Evolutionary conservation across 2,113 vertebrate genomes (phyloP).

Genomic region (Hippopotamus amphibius): DNA sequence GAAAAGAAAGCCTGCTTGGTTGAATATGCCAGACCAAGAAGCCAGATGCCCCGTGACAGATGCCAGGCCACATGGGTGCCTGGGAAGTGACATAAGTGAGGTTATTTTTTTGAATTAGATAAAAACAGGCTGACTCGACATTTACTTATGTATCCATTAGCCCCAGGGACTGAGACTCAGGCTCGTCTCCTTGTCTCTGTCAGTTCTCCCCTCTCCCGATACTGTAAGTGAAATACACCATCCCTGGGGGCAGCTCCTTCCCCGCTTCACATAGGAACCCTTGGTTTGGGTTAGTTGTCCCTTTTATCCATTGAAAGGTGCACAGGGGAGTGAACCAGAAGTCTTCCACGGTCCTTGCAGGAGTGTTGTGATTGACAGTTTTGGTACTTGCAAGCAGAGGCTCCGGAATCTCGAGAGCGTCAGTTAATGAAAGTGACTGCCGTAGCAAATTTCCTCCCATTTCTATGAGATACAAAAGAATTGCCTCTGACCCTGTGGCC

Average conservation of each 20-base stretch:
- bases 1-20: slow-evolving; percentile 6
- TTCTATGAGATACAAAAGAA: slow-evolving; percentile 23
- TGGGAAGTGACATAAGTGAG: slow-evolving; percentile 51
- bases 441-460: neutral
- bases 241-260: neutral
- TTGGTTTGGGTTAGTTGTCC: neutral
- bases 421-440: neutral
- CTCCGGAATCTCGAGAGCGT: neutral
- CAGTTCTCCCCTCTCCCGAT: neutral
- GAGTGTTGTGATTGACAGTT: neutral
- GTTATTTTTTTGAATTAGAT: slow-evolving; percentile 66
- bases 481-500: neutral
- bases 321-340: neutral
- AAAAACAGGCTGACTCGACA: slow-evolving; percentile 20
- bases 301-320: neutral
- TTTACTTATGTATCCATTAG: slow-evolving; percentile 50
- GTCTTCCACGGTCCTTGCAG: neutral
- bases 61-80: slow-evolving; percentile 62
- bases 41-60: slow-evolving; percentile 56
- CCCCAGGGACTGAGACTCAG: neutral
- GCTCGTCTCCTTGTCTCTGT: neutral
- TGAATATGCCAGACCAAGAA: slow-evolving; percentile 40
- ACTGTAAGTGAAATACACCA: neutral
- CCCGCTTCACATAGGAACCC: neutral
- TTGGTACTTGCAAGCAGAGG: neutral